These are phyloP conservation scores for Papilio aristodemus DNA, from an alignment of 1,140 invertebrate species.

Conservation along the genomic window DNA sequence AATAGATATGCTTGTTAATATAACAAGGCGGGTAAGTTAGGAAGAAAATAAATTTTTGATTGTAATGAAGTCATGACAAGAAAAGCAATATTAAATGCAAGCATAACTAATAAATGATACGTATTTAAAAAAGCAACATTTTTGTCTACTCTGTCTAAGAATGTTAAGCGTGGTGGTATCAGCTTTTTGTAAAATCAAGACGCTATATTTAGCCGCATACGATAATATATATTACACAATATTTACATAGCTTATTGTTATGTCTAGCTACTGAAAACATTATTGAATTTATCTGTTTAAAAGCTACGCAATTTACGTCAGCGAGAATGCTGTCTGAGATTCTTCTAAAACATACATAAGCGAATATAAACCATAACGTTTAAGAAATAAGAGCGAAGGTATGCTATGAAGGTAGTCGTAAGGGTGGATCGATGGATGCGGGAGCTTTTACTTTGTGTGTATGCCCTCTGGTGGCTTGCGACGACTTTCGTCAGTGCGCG, in stretches of 20 bases:
- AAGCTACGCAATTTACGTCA: constrained; percentile 56
- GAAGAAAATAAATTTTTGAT: too few relatives aligned
- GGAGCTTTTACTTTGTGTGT: constrained; percentile 41
- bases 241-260: background rate
- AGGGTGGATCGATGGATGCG: constrained; percentile 69
- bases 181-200: too few relatives aligned
- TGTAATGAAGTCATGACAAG: too few relatives aligned
- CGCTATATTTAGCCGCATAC: too few relatives aligned
- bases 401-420: constrained; percentile 35
- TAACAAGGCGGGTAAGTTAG: too few relatives aligned
- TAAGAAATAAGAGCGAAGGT: constrained; percentile 36
- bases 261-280: background rate
- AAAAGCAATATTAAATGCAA: too few relatives aligned
- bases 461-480: constrained; percentile 51
- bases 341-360: constrained; percentile 9
- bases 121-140: too few relatives aligned
- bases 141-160: too few relatives aligned
- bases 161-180: too few relatives aligned
- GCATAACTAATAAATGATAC: too few relatives aligned
- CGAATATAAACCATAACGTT: constrained; percentile 39
- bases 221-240: too few relatives aligned
- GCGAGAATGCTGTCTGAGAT: constrained; percentile 40
- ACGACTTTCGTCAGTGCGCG: constrained; percentile 42
- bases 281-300: constrained; percentile 24
- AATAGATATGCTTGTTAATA: too few relatives aligned